Percentiles rank a stretch among this genome's conserved stretches.
phyloP scores from a whole-genome alignment of 2,113 vertebrate species.

The Electrona antarctica region DNA sequence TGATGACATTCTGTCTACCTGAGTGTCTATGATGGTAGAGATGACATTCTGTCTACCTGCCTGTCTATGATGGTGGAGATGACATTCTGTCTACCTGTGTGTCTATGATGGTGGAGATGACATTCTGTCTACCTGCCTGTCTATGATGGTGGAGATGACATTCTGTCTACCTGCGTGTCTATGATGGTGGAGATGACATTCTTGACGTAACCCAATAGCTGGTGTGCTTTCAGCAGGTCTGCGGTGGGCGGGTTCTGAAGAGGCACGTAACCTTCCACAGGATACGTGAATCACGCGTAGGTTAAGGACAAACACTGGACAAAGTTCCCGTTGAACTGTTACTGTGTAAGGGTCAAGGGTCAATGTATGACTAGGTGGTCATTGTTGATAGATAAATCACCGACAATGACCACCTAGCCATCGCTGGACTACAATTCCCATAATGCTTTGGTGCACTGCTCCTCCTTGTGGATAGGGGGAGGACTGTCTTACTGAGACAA shows the following conservation, averaged over 20 bases:
- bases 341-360: too few species aligned
- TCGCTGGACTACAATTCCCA: too few species aligned
- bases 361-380: too few species aligned
- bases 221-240: constrained; percentile 88
- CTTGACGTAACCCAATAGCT: constrained; percentile 88
- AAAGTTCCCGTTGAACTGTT: not conserved
- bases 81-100: constrained; percentile 83
- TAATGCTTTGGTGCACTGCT: too few species aligned
- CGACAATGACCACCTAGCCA: too few species aligned
- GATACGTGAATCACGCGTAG: constrained; percentile 81
- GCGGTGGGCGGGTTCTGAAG: constrained; percentile 88
- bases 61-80: constrained; percentile 85
- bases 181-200: constrained; percentile 85
- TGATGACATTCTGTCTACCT: constrained; percentile 86
- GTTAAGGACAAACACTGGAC: constrained; percentile 76
- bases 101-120: constrained; percentile 86
- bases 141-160: constrained; percentile 84
- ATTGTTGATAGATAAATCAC: too few species aligned
- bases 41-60: constrained; percentile 85
- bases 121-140: constrained; percentile 84
- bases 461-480: too few species aligned
- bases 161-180: constrained; percentile 83
- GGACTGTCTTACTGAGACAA: too few species aligned
- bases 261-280: constrained; percentile 89
- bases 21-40: constrained; percentile 82